Evolutionary conservation across 2,888 invertebrate genomes (phyloP).

Genomic region (Pandemis heparana): DNA sequence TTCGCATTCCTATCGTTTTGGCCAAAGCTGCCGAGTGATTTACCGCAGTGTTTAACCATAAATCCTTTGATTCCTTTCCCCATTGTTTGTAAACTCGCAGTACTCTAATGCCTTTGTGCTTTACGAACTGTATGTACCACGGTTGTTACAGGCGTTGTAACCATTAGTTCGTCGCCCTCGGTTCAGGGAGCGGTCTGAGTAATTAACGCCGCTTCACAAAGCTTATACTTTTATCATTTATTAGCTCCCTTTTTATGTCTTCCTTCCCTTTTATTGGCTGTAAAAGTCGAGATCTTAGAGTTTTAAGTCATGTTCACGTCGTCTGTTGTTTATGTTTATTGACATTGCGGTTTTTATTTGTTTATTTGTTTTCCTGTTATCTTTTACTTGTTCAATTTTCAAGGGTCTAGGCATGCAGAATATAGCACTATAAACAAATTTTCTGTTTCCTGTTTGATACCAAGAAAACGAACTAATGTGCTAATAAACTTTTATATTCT

Average conservation of each 20-base stretch:
- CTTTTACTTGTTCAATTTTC: not conserved
- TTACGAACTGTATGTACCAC: conserved; percentile 18
- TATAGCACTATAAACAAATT: not conserved
- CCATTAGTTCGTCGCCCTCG: conserved; percentile 38
- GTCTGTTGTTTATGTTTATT: not conserved
- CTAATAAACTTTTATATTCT: not conserved
- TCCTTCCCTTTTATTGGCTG: conserved; percentile 22
- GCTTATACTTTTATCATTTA: conserved; percentile 33
- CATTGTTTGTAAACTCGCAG: conserved; percentile 9
- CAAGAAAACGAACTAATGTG: not conserved
- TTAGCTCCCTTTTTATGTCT: conserved; percentile 32
- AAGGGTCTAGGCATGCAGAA: not conserved
- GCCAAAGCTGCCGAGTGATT: conserved; percentile 8
- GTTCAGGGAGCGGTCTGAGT: conserved; percentile 40
- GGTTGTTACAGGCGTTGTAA: not conserved
- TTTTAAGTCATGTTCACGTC: conserved; percentile 1
- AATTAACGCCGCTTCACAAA: conserved; percentile 35
- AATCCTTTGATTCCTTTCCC: conserved; percentile 28
- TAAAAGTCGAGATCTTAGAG: conserved; percentile 27
- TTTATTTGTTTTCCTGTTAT: not conserved
- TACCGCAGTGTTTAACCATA: conserved; percentile 12
- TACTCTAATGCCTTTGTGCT: conserved; percentile 18
- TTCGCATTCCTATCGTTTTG: not conserved
- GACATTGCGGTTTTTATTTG: not conserved
- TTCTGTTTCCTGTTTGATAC: not conserved